Base-by-base conservation (phyloP, 2,797 vertebrate species). In the Leptatherina wallacei region DNA sequence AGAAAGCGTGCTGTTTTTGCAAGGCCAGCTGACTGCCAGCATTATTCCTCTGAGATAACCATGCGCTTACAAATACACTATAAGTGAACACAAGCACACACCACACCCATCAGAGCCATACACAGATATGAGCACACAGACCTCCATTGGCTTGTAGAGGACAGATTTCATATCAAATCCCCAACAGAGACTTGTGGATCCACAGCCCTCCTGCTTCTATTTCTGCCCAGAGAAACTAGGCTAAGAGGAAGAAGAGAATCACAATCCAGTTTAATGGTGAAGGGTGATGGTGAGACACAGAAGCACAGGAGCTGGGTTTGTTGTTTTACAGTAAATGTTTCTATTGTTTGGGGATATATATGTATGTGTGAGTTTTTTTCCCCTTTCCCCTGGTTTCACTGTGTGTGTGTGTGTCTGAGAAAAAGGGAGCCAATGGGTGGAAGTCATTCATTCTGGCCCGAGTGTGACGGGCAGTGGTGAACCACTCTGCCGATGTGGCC, bases 171-270 rank as follows among this genome's bases (percentile, higher is more conserved):
- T 90, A 84, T 91, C 81, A 77, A 79, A 83, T 83, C 84, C 91
- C 88, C 90, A 73, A 61, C 80, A 87, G 92, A 88, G 86, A 85
- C 61, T 30, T 16, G 33, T 44, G 73, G 86, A 89, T 89, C 87
- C 83, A 75, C 35, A 55, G 77, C 76, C 79, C 78, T 84, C 67
- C 54, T 57, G 59, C 33, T 89, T 93, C 94, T 95, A 95, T 95
- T 95, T 95, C 90, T 89, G 91, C 82, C 63, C 75, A 42, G 61
- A 69, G 89, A 93, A 95, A 90, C 89, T 92, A 92, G 94, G 95
- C 90, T 93, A 88, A 79, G 84, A 88, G 87, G 85, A 85, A 82
- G 84, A 80, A 73, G 84, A 86, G 84, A 84, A 78, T 60, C 76
- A 66, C 63, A 49, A 85, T 67, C 89, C 85, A 75, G 81, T 90